Base-by-base conservation (phyloP, 2,113 vertebrate genomes). In the Python bivittatus region DNA sequence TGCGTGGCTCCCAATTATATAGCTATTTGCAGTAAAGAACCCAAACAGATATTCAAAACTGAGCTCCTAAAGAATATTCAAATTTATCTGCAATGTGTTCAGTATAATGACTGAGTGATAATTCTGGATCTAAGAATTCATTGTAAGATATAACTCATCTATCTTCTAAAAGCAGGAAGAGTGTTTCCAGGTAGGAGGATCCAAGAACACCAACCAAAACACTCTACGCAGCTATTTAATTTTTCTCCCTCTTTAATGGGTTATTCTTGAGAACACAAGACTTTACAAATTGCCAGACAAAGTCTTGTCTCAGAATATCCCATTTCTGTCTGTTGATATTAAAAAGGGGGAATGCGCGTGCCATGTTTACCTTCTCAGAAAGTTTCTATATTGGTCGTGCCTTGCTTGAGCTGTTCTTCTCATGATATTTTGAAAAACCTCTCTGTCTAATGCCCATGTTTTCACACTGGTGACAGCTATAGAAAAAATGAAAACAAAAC, bases 391-490 rank as follows among this genome's bases (percentile, higher is more conserved):
- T 91, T 99, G 98, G 48, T 99, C 98, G 22, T 99, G 99, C 38
- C 98, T 98, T 1, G 97, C 98, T 97, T 99, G 98, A 1, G 98
- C 98, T n/a, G 98, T 99, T 94, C 98, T 98, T 96, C 99, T 98
- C 98, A 99, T 99, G 95, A 99, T 99, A 96, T 99, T 99, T 97
- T 99, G 99, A 94, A 99, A 99, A 29, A 98, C 98, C 60, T 99
- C 98, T 92, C 99, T 98, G 96, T 99, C 99, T 90, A 99, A 92
- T 64, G 98, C 98, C 99, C 99, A 99, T 8, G 98, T 98, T 97
- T 97, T 98, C 94, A 98, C 98, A 90, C 96, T 97, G 95, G 97
- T 98, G 95, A 98, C 97, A 88, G 98, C 99, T 99, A 98, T 88
- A 53, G 90, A 95, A 97, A 86, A 7, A 22, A 42, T 23, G 85